Base-by-base conservation (phyloP, 2,888 invertebrate species). In the Chaetogeoica ovagalla region DNA sequence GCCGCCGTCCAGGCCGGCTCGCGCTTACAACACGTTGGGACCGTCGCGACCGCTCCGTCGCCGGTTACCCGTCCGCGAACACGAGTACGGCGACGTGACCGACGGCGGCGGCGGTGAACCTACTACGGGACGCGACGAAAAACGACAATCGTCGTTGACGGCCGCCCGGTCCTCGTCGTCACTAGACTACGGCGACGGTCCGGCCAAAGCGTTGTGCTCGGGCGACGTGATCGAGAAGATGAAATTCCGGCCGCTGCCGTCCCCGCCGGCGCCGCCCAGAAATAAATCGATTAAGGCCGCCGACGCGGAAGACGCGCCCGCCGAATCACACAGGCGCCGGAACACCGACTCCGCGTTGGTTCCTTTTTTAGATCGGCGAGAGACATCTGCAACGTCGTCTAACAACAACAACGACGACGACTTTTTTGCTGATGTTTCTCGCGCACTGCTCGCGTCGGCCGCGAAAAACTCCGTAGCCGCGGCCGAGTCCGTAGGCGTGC, bases 181-280 rank as follows among this genome's bases (percentile, higher is more conserved):
- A 19, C 79, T 66, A n/a, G 71, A 81, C 17, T 77, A 71, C 59
- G 74, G 69, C 21, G 70, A 82, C 23, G 81, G 81, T 37, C 82
- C 84, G 37, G 63, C 81, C 71, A 90, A 90, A 84, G 89, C 91
- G 84, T 87, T 94, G 69, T 90, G 92, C 82, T 93, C 93, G 30
- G 93, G 92, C 13, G 92, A 91, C 82, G 89, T 94, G 65, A 89
- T 94, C 3, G 92, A 90, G 84, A 94, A 92, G 87, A 95, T 95
- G 91, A 93, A 93, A 87, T 91, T 92, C 83, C 89, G 95, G 83
- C 95, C 95, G 0, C 86, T 95, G 83, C 95, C 95, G 1, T 91
- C 95, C 7, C 95, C 95, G 0, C 95, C 95, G 2, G 88, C 94
- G 81, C 95, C 95, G 59, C 94, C 94, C 0, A 43, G 43, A 9